Evolutionary conservation across 2,113 vertebrate genomes (phyloP), one percentile per base, ranked within the genome.

Genomic region (Hypomesus transpacificus): DNA sequence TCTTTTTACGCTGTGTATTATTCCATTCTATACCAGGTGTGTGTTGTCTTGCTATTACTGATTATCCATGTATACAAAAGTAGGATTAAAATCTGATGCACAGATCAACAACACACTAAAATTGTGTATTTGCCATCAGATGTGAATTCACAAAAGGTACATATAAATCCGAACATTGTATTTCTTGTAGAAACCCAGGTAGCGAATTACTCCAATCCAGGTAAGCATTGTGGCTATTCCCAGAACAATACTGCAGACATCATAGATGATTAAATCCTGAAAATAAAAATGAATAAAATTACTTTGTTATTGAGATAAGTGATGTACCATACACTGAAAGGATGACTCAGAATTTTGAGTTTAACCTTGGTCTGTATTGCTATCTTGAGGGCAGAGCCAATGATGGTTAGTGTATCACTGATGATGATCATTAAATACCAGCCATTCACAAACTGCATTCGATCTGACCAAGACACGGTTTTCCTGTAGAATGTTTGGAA

Each of bases 121-220:
- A 13, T 46, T 1, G 2, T 46, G 13, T 46, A 46, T 46, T 46
- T 56, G 53, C 53, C 53, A 56, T 18, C 53, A 56, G 16, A 56
- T 28, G 20, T 57, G 13, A 62, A 28, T 39, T 26, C 3, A 20
- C 63, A 7, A 6, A 24, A 22, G 22, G 34, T 71, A 11, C 3
- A 18, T 24, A 3, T 6, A 53, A 60, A 62, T 70, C 73, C 95
- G 94, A 93, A 98, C 97, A 34, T 98, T 98, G 75, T 98, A 98
- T 87, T 99, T 98, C 90, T 92, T 93, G 87, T 97, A 98, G 91
- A 97, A 96, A 77, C 95, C 91, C 14, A 98, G 90, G 86, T 97
- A 99, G 17, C 94, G 94, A 75, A 99, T 94, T 56, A 97, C 94
- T 69, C 96, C 95, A 9, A 96, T 89, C 96, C 97, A 99, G 58